Evolutionary conservation across 2,888 invertebrate species (phyloP).

Genomic region (Rutpela maculata): DNA sequence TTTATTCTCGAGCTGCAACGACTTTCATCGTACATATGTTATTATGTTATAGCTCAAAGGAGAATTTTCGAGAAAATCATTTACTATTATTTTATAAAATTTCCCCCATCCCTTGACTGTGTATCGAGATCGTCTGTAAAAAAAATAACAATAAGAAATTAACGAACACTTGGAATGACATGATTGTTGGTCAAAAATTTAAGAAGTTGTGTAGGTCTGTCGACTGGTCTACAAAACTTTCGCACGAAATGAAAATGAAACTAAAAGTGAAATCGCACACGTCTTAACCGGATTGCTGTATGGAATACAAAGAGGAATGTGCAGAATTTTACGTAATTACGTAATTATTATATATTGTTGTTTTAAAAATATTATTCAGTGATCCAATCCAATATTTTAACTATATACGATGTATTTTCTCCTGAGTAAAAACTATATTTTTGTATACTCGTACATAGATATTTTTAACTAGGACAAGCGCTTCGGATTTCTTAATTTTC

Average conservation of each 20-base stretch:
- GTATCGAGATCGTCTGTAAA: no score
- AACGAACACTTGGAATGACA: no score
- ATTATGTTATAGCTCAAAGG: no score
- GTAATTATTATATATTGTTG: neutral
- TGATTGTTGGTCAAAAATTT: slow-evolving; percentile 10
- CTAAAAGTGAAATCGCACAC: slow-evolving; percentile 44
- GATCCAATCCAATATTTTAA: neutral
- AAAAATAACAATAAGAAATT: no score
- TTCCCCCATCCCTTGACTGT: no score
- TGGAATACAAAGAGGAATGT: slow-evolving; percentile 43
- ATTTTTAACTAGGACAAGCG: neutral
- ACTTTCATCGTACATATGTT: no score
- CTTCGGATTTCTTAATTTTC: slow-evolving; percentile 6
- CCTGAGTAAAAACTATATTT: neutral
- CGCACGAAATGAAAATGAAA: slow-evolving; percentile 43
- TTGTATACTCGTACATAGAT: neutral
- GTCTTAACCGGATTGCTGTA: slow-evolving; percentile 33
- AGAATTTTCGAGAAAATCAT: no score
- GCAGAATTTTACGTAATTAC: slow-evolving; percentile 39
- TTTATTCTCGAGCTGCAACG: no score
- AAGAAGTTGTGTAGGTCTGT: slow-evolving; percentile 9
- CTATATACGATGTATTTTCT: neutral
- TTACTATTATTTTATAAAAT: no score
- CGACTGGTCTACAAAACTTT: slow-evolving; percentile 34
- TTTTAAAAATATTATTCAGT: slow-evolving; percentile 7